Evolutionary conservation across 1,140 invertebrate species (phyloP), one percentile per base, ranked within the genome.

Genomic region (Alviniconcha marisindica): DNA sequence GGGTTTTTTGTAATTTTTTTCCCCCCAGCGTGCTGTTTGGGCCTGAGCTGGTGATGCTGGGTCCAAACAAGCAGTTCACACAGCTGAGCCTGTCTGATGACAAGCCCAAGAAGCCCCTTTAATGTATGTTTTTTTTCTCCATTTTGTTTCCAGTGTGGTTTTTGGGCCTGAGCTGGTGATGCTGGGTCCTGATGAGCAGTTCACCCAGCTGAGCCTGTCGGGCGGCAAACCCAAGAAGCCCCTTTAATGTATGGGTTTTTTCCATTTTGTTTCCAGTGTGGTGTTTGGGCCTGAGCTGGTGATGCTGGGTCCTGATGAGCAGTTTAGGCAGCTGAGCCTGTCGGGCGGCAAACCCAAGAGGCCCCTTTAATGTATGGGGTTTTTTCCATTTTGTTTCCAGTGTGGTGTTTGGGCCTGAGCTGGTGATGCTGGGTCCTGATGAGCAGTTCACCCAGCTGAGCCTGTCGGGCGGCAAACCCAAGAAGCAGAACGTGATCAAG

Each of bases 91-190:
- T 94, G 31, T 94, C 94, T 48, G 94, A 94, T 69, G 94, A 93
- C 21, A 94, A 94, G 86, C 94, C 94, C 33, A 94, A 94, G 89
- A 93, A 93, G 84, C 93, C 94, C 3, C n/a, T n/a, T n/a, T n/a
- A 18, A 5, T 18, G n/a, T 60, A n/a, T 60, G 15, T n/a, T 60
- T 60, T 18, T 60, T 66, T 31, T n/a, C 36, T 33, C 36, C 38
- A 77, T 36, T 38, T 33, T 73, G 10, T 76, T 83, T 90, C 42
- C 87, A 94, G 94, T 74, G 94, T 94, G 86, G 87, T 94, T 10
- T 94, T 94, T 91, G 94, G 94, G 33, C 94, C 94, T n/a, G 94
- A 94, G 81, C 88, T 94, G 81, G 94, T 94, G 3, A 94, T 94
- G 94, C 86, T 94, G 28, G 92, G 92, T n/a, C 94, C 94, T n/a